Base-by-base conservation (phyloP, 2,113 vertebrate species). In the Chaenogobius annularis region DNA sequence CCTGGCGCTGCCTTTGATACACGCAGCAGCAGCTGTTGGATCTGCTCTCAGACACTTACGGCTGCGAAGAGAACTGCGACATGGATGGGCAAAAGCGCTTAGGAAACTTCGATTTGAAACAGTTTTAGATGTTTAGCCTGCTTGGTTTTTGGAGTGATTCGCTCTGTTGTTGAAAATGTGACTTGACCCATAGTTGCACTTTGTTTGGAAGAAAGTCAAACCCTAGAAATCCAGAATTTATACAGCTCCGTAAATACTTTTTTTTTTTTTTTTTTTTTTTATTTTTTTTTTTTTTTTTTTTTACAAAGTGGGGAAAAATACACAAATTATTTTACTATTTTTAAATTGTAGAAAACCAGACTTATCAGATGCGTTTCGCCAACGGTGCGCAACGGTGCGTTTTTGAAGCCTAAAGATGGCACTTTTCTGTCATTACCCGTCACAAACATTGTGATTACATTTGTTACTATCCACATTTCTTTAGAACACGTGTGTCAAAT, bases 1-100 rank as follows among this genome's bases (percentile, higher is more conserved):
- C 48, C 43, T 37, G 9, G 70, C 73, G 43, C 15, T 52, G 13
- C 48, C 22, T 47, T 59, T 31, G 52, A 43, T 74, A 20, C 73
- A 74, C 65, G 50, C 43, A 26, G 46, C 47, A n/a, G 50, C 43
- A 26, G 50, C 20, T 44, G 19, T 54, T 20, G 13, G 10, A 14
- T 15, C 37, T 10, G 67, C 15, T 2, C 0, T 10, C 10, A 9
- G 35, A 11, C 23, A 63, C 9, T 9, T 40, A 63, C 50, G 50
- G 63, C 20, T 43, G 26, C 10, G 15, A 9, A 37, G 20, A 54
- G 44, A 63, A 15, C 61, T 20, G 10, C 19, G 1, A n/a, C 31
- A 7, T 3, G 3, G 35, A n/a, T 12, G 17, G 61, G 35, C 35
- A n/a, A 35, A 63, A 40, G 61, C n/a, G 31, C 14, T n/a, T 5